These are phyloP conservation scores for Nyctibius grandis DNA, from an alignment of 2,797 vertebrate genomes.

Conservation along the genomic window DNA sequence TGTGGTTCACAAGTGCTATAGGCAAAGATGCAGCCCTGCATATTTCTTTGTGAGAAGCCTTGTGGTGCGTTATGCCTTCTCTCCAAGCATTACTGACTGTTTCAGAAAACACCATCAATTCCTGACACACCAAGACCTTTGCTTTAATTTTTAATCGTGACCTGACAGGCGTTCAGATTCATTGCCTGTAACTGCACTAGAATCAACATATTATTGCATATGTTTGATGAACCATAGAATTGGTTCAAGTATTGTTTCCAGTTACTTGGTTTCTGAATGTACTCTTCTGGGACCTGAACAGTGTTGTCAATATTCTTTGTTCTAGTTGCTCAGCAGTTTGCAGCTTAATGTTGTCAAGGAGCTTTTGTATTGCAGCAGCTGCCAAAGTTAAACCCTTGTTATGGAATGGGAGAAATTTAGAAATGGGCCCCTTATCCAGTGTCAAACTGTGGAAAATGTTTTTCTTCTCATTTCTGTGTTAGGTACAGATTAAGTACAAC, in stretches of 20 bases:
- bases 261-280: slow-evolving; percentile 53
- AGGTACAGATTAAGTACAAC: not conserved
- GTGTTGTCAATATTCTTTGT: slow-evolving; percentile 52
- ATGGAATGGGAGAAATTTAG: not conserved
- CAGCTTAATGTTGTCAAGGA: not conserved
- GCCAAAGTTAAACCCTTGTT: not conserved
- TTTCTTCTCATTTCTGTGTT: not conserved
- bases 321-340: slow-evolving; percentile 47
- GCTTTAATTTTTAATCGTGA: slow-evolving; percentile 53
- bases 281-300: slow-evolving; percentile 19
- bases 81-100: not conserved
- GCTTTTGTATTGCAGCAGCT: slow-evolving; percentile 1
- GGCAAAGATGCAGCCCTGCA: not conserved
- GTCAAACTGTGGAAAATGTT: not conserved
- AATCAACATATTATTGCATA: slow-evolving; percentile 43
- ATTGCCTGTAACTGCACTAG: not conserved
- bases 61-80: not conserved
- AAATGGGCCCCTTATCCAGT: not conserved
- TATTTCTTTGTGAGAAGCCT: not conserved
- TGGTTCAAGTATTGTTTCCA: slow-evolving; percentile 43
- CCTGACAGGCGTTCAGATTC: slow-evolving; percentile 23
- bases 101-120: not conserved
- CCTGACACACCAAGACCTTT: not conserved
- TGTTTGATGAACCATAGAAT: slow-evolving; percentile 54
- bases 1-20: not conserved